Evolutionary conservation across 1,140 invertebrate genomes (phyloP).

Genomic region (Thaumatotibia leucotreta): DNA sequence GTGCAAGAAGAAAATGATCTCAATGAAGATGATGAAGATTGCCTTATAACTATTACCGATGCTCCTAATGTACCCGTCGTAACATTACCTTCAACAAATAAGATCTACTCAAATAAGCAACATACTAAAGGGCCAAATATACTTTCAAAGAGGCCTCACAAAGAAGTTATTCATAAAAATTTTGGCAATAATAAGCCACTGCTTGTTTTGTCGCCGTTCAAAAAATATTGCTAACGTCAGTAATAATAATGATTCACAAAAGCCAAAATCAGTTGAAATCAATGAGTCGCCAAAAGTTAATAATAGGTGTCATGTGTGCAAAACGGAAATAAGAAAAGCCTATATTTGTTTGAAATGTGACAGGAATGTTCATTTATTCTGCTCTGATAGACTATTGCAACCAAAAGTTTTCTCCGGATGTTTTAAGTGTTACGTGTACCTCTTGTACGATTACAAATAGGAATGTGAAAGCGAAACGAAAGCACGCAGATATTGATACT

Average conservation of each 20-base stretch:
- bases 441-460: background rate
- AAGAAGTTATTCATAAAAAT: background rate
- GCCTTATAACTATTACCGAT: background rate
- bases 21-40: background rate
- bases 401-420: background rate
- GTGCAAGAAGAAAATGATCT: background rate
- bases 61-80: background rate
- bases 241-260: background rate
- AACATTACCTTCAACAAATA: background rate
- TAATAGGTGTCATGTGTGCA: background rate
- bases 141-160: background rate
- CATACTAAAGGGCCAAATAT: background rate
- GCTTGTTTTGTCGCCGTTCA: background rate
- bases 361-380: background rate
- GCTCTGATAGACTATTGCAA: background rate
- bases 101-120: background rate
- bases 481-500: too few species aligned
- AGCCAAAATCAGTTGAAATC: background rate
- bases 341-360: background rate
- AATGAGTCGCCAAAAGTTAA: background rate
- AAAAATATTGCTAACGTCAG: background rate
- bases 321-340: background rate
- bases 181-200: background rate
- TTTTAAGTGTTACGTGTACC: background rate
- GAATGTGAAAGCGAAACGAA: background rate